Evolutionary conservation across 2,113 vertebrate genomes (phyloP).

Genomic region (Elephantulus edwardii): DNA sequence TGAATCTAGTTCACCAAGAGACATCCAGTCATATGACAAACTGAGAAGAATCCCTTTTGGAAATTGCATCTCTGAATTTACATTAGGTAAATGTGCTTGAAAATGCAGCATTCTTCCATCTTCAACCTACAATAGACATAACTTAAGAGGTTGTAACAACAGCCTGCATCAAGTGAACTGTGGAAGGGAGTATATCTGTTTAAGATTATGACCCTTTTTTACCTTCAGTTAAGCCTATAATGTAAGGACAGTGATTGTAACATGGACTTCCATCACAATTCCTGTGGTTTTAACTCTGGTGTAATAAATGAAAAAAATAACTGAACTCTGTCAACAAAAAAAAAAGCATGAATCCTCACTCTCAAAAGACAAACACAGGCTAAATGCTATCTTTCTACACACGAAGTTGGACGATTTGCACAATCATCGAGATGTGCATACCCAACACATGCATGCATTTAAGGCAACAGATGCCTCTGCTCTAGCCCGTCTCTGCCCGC

Average conservation of each 20-base stretch:
- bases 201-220: not conserved
- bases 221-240: slow-evolving; percentile 14
- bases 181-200: not conserved
- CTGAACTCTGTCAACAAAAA: not conserved
- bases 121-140: not conserved
- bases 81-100: not conserved
- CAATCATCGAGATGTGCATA: not conserved
- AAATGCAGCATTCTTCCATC: not conserved
- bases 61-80: not conserved
- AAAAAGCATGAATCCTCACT: not conserved
- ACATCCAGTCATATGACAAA: not conserved
- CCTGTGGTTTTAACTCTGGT: not conserved
- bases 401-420: not conserved
- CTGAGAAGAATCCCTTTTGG: not conserved
- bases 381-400: not conserved
- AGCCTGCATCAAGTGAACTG: not conserved
- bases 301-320: slow-evolving; percentile 15
- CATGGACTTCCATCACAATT: not conserved
- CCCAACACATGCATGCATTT: not conserved
- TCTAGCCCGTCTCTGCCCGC: not conserved
- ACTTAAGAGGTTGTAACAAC: not conserved
- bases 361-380: slow-evolving; percentile 6
- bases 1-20: not conserved
- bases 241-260: not conserved
- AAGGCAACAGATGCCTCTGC: not conserved